Conservation (phyloP, 35 echinoderm and acorn worm species). For the Ptychodera flava region DNA sequence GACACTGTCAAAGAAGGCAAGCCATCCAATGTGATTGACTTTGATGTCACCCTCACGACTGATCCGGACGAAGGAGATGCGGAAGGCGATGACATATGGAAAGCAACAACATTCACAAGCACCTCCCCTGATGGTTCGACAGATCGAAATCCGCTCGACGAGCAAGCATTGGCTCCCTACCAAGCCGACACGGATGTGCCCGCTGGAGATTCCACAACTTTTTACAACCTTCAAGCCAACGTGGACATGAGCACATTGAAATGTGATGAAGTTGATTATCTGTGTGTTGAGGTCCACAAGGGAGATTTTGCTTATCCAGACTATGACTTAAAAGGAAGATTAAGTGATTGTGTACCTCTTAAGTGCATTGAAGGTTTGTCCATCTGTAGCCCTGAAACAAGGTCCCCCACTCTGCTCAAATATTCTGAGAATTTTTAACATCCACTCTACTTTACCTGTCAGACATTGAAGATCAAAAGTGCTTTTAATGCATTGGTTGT, state of each 20-base stretch:
- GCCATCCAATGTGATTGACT: conserved; percentile 46
- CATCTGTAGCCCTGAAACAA: too few relatives aligned
- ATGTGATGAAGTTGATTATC: conserved; percentile 46
- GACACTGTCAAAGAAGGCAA: conserved; percentile 17
- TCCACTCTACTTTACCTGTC: too few relatives aligned
- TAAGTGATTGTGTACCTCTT: conserved; percentile 68
- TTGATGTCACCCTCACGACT: conserved; percentile 38
- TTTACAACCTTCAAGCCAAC: conserved; percentile 43
- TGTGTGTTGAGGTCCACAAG: conserved; percentile 61
- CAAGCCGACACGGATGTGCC: conserved; percentile 43
- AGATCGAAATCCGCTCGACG: conserved; percentile 12
- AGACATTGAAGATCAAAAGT: too few relatives aligned
- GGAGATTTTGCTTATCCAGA: too few relatives aligned
- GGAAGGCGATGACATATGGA: conserved; percentile 53
- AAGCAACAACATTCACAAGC: conserved; percentile 47
- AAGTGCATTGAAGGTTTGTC: too few relatives aligned
- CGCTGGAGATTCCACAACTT: conserved; percentile 29
- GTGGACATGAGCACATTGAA: conserved; percentile 33
- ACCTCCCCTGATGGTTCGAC: conserved; percentile 23
- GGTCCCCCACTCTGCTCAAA: too few relatives aligned
- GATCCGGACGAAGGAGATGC: conserved; percentile 57
- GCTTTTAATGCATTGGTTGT: too few relatives aligned
- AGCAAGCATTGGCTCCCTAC: conserved; percentile 39
- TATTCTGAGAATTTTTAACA: too few relatives aligned
- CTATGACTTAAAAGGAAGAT: too few relatives aligned